Conservation (phyloP, 1,140 invertebrate genomes). For the Micrasema longulum region DNA sequence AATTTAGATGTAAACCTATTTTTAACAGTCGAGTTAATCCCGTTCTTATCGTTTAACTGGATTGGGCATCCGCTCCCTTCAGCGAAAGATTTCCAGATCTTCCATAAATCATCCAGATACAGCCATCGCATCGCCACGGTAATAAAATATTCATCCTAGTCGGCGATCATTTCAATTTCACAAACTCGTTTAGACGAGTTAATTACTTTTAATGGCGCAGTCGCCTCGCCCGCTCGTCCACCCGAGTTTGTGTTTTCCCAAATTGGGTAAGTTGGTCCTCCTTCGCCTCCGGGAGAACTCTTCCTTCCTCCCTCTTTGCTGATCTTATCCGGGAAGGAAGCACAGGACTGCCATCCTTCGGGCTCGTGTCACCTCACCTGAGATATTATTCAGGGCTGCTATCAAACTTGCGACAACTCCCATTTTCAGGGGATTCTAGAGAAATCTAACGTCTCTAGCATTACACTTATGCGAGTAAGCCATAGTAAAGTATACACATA, state of each 20-base stretch:
- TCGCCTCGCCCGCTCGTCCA: conserved; percentile 23
- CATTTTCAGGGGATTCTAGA: conserved; percentile 10
- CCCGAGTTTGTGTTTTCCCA: conserved; percentile 46
- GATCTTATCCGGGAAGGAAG: conserved; percentile 27
- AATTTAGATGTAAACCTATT: too few species aligned
- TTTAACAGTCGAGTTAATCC: neutral
- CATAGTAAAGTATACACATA: too few species aligned
- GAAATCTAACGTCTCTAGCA: too few species aligned
- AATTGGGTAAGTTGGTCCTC: conserved; percentile 46
- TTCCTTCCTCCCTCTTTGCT: conserved; percentile 27
- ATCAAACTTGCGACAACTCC: conserved; percentile 32
- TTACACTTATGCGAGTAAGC: too few species aligned
- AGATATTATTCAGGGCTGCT: conserved; percentile 37
- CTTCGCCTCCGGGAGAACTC: neutral
- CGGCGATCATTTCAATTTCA: conserved; percentile 44
- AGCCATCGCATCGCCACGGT: conserved; percentile 22
- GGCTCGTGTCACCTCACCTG: conserved; percentile 27
- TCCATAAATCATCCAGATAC: conserved; percentile 35
- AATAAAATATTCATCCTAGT: conserved; percentile 45
- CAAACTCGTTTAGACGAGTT: conserved; percentile 49
- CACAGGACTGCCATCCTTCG: neutral
- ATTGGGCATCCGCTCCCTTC: conserved; percentile 1
- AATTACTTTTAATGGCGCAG: conserved; percentile 48
- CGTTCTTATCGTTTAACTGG: neutral
- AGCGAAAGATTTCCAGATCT: conserved; percentile 14